Base-by-base conservation (phyloP, 2,888 invertebrate species). In the Synergus laeviventris region DNA sequence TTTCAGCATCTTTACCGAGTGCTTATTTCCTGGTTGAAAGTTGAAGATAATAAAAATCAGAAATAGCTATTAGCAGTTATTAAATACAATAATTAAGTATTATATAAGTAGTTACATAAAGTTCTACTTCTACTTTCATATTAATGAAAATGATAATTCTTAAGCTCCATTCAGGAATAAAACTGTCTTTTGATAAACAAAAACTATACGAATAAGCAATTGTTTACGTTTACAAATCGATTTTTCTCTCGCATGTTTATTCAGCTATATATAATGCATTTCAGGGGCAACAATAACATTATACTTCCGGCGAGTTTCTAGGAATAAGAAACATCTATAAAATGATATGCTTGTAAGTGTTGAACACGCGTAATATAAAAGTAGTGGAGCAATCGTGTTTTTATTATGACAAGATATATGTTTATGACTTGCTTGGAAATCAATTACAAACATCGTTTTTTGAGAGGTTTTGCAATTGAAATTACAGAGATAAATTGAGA, bases 241-340 rank as follows among this genome's bases (percentile, higher is more conserved):
- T 70, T 70, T 49, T 36, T n/a, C 45, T 70, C 31, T 31, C 8
- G 24, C 24, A 42, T 70, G 45, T 16, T 16, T 14, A 62, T 62
- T 70, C 11, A 24, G 4, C 31, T 49, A 12, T n/a, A n/a, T n/a
- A n/a, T n/a, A n/a, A n/a, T 3, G 49, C 36, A 49, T 49, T n/a
- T 49, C 49, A 49, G 11, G 24, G 9, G n/a, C 31, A 49, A n/a
- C 31, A 49, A 70, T 49, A 70, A 62, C 8, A 39, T n/a, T n/a
- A n/a, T 12, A 54, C 45, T 31, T 24, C 42, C 16, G n/a, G 2
- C 49, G 1, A 8, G 49, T 54, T 54, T 59, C 14, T 59, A 49
- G 49, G n/a, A 31, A 49, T 31, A 70, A 70, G 11, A 70, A 49
- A 70, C 45, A 24, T 70, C 31, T 31, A 49, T 45, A 70, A 70